Percentiles rank a stretch among this genome's conserved stretches.
These are phyloP conservation scores for Odontamblyopus lacepedii DNA, from an alignment of 2,797 vertebrate species.

Conservation along the genomic window DNA sequence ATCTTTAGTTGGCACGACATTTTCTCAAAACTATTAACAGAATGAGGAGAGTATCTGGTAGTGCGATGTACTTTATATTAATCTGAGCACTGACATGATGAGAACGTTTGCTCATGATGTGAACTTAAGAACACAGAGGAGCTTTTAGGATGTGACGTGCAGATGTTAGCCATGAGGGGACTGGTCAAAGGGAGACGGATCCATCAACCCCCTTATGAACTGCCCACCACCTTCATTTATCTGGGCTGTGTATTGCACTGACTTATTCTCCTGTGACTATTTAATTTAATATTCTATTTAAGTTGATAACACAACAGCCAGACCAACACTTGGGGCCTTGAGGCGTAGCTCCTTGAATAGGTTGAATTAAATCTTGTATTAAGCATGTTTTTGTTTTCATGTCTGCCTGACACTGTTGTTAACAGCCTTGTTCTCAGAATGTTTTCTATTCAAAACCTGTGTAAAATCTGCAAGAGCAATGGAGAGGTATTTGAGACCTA, in stretches of 20 bases:
- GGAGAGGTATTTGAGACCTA: slow-evolving; percentile 56
- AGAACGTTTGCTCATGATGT: neutral
- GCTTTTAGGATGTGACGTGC: neutral
- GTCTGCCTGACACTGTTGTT: neutral
- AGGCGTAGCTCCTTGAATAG: slow-evolving; percentile 10
- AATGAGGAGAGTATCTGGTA: too few species aligned
- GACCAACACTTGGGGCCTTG: slow-evolving; percentile 30
- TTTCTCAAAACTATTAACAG: neutral
- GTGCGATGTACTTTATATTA: neutral
- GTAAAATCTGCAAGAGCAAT: slow-evolving; percentile 63
- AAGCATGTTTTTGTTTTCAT: neutral
- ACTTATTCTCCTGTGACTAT: neutral
- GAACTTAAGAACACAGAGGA: neutral
- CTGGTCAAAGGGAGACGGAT: neutral
- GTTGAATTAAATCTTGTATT: slow-evolving; percentile 8
- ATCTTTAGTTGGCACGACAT: neutral
- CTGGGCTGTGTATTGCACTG: neutral
- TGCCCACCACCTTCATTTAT: neutral
- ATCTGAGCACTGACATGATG: neutral
- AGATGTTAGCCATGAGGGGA: neutral
- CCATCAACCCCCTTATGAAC: neutral
- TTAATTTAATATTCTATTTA: neutral
- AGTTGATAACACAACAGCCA: slow-evolving; percentile 5
- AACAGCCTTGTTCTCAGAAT: slow-evolving; percentile 16
- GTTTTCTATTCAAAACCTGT: slow-evolving; percentile 58